phyloP scores from a whole-genome alignment of 2,888 invertebrate species.

The Nomada flava region DNA sequence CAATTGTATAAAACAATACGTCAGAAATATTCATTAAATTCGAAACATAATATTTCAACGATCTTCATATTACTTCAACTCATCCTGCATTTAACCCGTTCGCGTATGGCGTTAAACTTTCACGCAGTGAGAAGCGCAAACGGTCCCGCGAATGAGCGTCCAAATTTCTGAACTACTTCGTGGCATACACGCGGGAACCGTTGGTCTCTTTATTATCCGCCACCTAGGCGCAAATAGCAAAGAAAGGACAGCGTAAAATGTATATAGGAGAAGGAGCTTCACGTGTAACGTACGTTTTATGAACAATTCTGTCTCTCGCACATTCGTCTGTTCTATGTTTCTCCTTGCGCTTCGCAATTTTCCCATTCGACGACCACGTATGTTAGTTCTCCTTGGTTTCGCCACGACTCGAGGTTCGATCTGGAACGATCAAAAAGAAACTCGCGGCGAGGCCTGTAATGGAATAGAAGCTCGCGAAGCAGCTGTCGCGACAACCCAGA shows the following conservation, averaged over 20 bases:
- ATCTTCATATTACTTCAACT: neutral
- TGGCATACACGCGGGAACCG: constrained; percentile 19
- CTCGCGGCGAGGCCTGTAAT: constrained; percentile 44
- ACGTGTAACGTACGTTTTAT: neutral
- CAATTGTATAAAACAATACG: too few relatives aligned
- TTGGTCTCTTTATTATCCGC: constrained; percentile 49
- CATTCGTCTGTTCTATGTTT: constrained; percentile 36
- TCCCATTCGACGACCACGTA: constrained; percentile 44
- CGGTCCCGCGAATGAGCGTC: constrained; percentile 34
- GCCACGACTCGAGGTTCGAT: too few relatives aligned
- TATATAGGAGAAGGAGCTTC: neutral
- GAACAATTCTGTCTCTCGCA: constrained; percentile 49
- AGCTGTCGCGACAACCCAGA: constrained; percentile 45
- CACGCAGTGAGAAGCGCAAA: constrained; percentile 15
- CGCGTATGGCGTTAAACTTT: constrained; percentile 34
- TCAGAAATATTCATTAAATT: too few relatives aligned
- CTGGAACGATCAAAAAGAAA: constrained; percentile 24
- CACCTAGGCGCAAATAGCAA: neutral
- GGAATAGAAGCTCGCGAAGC: constrained; percentile 49
- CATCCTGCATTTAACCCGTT: constrained; percentile 3
- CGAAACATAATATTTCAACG: neutral
- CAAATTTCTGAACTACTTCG: constrained; percentile 24
- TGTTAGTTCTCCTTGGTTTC: constrained; percentile 31
- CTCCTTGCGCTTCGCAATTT: constrained; percentile 28
- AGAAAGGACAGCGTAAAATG: neutral